Evolutionary conservation across 2,113 vertebrate species (phyloP).

Genomic region (Gymnocephalus cernua): DNA sequence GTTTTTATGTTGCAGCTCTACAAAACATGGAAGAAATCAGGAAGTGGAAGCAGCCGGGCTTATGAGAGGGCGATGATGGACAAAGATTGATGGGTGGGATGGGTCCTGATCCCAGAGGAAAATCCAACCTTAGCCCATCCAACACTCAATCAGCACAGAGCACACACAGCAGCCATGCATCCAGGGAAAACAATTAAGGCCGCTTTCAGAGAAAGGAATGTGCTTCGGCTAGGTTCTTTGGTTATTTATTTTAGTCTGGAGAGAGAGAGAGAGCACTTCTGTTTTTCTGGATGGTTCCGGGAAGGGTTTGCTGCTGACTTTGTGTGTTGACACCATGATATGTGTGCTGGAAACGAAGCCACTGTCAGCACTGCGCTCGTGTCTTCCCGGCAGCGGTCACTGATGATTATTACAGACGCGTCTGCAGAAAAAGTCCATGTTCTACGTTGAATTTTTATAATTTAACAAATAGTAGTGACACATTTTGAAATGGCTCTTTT

Average conservation of each 20-base stretch:
- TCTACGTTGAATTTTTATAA: conserved; percentile 11
- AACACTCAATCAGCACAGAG: conserved; percentile 55
- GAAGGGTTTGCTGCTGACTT: conserved; percentile 39
- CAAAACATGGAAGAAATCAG: conserved; percentile 20
- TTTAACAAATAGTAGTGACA: conserved; percentile 27
- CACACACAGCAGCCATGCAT: conserved; percentile 6
- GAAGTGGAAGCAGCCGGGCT: conserved; percentile 25
- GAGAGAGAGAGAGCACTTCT: conserved; percentile 46
- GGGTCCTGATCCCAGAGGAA: conserved; percentile 43
- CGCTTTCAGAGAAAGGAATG: conserved; percentile 57
- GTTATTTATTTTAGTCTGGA: conserved; percentile 67
- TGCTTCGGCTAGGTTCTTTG: conserved; percentile 39
- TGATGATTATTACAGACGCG: conserved; percentile 68
- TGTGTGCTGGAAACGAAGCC: conserved; percentile 65
- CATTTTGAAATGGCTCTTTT: conserved; percentile 28
- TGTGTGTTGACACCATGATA: conserved; percentile 73
- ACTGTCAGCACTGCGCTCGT: conserved; percentile 50
- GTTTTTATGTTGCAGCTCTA: background rate
- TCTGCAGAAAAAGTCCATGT: conserved; percentile 34
- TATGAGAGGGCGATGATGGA: conserved; percentile 31
- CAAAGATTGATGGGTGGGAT: conserved; percentile 53
- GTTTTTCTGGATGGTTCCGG: conserved; percentile 53
- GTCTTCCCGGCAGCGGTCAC: conserved; percentile 40
- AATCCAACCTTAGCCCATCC: conserved; percentile 52
- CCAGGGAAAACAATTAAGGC: conserved; percentile 25